Conservation (phyloP, 2,797 vertebrate genomes). For the Eidolon dupreanum region DNA sequence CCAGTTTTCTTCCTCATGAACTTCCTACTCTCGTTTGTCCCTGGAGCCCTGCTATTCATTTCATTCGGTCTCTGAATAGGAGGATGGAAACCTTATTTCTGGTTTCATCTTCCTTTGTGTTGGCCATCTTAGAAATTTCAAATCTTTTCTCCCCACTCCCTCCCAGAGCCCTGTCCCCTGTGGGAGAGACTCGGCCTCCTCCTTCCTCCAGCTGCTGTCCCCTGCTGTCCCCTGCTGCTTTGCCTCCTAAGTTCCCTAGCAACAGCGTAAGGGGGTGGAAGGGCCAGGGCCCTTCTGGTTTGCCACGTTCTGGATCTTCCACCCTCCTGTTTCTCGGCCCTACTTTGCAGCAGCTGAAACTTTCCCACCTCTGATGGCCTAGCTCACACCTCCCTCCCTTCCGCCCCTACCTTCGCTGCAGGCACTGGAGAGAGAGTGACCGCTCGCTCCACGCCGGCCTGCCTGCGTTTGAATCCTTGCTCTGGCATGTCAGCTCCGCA, state of each 20-base stretch:
- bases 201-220: neutral
- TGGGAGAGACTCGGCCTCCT: neutral
- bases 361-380: neutral
- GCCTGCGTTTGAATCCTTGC: neutral
- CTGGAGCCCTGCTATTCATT: neutral
- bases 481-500: neutral
- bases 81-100: neutral
- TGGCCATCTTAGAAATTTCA: neutral
- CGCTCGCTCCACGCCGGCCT: rapidly evolving
- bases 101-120: neutral
- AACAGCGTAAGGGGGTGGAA: too few relatives aligned
- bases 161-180: neutral
- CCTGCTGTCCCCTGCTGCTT: too few relatives aligned
- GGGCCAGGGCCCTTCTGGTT: neutral
- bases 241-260: neutral
- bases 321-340: neutral
- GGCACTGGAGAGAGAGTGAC: neutral
- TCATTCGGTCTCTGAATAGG: neutral
- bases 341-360: neutral
- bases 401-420: neutral
- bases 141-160: too few relatives aligned
- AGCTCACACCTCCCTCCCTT: neutral
- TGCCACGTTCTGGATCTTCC: neutral
- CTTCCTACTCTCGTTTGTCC: neutral
- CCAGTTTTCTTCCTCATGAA: neutral